Evolutionary conservation across 2,888 invertebrate genomes (phyloP).

Genomic region (Oxystoma pomonae): DNA sequence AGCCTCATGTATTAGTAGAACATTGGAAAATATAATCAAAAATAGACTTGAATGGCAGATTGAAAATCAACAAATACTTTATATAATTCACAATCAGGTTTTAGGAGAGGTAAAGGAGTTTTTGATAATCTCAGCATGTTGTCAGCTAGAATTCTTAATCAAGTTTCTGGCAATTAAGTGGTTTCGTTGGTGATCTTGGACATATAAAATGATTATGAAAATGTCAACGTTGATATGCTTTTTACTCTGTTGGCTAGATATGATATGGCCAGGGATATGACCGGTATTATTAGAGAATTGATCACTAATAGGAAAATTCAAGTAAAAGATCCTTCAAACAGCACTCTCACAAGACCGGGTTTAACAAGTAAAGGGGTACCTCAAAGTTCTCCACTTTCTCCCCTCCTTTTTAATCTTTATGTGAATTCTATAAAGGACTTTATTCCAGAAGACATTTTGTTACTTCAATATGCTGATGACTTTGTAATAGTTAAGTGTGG

Average conservation of each 20-base stretch:
- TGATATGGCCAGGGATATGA: background rate
- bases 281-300: background rate
- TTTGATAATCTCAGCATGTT: conserved; percentile 3
- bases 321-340: background rate
- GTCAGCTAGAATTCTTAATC: background rate
- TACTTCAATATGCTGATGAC: background rate
- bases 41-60: conserved; percentile 4
- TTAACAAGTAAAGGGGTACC: background rate
- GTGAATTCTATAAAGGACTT: background rate
- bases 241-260: background rate
- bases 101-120: conserved; percentile 11
- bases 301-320: background rate
- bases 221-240: background rate
- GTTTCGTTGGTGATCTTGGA: background rate
- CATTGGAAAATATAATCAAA: conserved; percentile 8
- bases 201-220: background rate
- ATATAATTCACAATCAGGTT: conserved; percentile 8
- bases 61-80: conserved; percentile 5
- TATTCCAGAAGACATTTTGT: background rate
- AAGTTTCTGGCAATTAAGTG: background rate
- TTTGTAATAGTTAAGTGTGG: background rate
- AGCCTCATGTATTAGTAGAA: conserved; percentile 10
- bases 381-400: background rate
- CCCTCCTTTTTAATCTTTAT: background rate
- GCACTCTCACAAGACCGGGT: background rate